Evolutionary conservation across 2,113 vertebrate species (phyloP), one percentile per base, ranked within the genome.

Genomic region (Burhinus bistriatus): DNA sequence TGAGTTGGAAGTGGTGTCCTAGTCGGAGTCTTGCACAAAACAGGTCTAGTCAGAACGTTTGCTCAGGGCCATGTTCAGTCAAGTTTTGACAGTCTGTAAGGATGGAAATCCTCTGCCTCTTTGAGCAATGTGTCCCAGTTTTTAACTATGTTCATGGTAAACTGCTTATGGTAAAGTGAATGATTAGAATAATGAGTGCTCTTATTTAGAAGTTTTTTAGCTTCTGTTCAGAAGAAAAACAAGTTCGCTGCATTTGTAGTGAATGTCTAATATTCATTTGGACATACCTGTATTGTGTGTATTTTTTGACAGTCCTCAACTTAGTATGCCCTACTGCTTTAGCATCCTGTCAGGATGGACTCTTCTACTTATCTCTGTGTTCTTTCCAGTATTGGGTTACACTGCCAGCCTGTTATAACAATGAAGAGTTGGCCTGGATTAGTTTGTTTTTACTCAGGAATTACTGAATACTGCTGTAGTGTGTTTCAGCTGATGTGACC

Each of bases 201-300:
- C n/a, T 40, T 71, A 8, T 79, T 59, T 75, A 16, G n/a, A 86
- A 34, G 3, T 1, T 13, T 36, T 95, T 73, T 62, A 71, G 19
- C 6, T 87, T 85, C 21, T 79, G 2, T 36, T 92, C 44, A 40
- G 23, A 62, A 66, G 14, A 66, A 66, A 84, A 73, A 8, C 9
- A 58, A 19, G 23, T 38, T 77, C 42, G 51, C 32, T 61, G 8
- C 27, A 44, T 57, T 30, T 61, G 40, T 66, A 49, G 19, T 38
- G 22, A 26, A 47, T 29, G 5, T 47, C 21, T 59, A 70, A 23
- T 36, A 59, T 17, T 45, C 7, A 34, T 54, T 57, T 77, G 30
- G 17, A 32, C n/a, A 68, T 49, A 75, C 1, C 9, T 38, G 3
- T 76, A n/a, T 19, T 11, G 3, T 52, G 15, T 1, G 0, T 36